These are phyloP conservation scores for Mandrillus leucophaeus DNA, from an alignment of 2,113 vertebrate genomes.

Conservation along the genomic window DNA sequence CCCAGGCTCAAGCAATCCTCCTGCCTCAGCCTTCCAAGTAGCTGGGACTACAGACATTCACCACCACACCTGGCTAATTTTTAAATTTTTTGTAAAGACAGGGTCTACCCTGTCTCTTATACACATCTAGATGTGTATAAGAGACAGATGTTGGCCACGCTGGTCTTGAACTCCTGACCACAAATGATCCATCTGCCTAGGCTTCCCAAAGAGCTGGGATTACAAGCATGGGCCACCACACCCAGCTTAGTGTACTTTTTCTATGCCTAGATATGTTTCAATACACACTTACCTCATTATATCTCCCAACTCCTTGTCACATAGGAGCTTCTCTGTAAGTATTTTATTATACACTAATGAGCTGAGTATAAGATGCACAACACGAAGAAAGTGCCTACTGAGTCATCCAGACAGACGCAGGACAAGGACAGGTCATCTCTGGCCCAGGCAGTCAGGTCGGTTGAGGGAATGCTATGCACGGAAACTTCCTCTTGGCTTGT, in stretches of 20 bases:
- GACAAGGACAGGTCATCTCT: neutral
- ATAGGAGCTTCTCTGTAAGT: neutral
- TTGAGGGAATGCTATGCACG: neutral
- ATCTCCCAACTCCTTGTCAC: neutral
- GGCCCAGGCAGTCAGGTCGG: rapidly evolving
- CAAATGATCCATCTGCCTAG: too few relatives aligned
- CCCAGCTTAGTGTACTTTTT: neutral
- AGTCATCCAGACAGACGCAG: neutral
- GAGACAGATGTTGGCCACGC: too few relatives aligned
- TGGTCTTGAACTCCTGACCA: too few relatives aligned
- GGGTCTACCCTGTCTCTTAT: too few relatives aligned
- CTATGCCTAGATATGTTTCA: neutral
- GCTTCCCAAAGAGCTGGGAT: too few relatives aligned
- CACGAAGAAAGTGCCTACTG: neutral
- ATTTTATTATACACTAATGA: neutral
- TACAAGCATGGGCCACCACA: too few relatives aligned
- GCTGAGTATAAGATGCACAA: neutral
- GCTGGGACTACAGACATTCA: too few relatives aligned
- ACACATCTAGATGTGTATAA: too few relatives aligned
- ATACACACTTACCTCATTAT: neutral
- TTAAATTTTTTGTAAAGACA: too few relatives aligned
- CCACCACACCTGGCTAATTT: too few relatives aligned
- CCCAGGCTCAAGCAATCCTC: too few relatives aligned
- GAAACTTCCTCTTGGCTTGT: neutral
- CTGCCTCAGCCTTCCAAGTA: too few relatives aligned